Conservation (phyloP, 30 jellyfish, hydroid and myxozoan genomes). For the Aurelia aurita region DNA sequence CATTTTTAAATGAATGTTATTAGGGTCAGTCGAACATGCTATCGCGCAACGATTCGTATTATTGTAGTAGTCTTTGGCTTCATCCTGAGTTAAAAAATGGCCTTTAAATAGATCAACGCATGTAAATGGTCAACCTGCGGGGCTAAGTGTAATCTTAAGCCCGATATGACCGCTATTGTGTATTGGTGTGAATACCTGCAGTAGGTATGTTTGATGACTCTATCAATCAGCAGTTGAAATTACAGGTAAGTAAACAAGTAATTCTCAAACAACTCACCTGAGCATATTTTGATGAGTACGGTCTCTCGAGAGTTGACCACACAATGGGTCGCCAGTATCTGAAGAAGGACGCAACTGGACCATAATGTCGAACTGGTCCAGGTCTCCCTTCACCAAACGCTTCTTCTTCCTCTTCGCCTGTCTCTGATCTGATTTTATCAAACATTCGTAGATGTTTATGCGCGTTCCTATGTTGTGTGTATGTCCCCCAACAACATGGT, state of each 20-base stretch:
- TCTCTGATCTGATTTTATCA: conserved; percentile 74
- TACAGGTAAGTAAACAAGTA: background rate
- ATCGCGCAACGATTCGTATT: no score
- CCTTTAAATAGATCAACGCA: no score
- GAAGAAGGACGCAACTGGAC: conserved; percentile 44
- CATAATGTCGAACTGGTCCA: conserved; percentile 46
- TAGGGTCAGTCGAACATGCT: no score
- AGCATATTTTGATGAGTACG: conserved; percentile 90
- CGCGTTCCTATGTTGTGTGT: conserved; percentile 97
- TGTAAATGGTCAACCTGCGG: no score
- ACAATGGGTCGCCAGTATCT: conserved; percentile 70
- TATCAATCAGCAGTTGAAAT: background rate
- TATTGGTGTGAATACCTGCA: no score
- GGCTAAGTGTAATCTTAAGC: no score
- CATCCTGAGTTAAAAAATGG: no score
- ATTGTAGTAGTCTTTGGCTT: no score
- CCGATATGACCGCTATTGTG: no score
- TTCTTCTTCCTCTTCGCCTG: conserved; percentile 75
- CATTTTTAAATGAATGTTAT: no score
- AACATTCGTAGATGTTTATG: conserved; percentile 92
- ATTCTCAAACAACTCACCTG: conserved; percentile 72
- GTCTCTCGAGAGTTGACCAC: conserved; percentile 93
- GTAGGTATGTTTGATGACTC: no score
- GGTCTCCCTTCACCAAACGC: conserved; percentile 54
- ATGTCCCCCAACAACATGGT: conserved; percentile 99